Evolutionary conservation across 2,113 vertebrate genomes (phyloP).

Genomic region (Podocnemis expansa): DNA sequence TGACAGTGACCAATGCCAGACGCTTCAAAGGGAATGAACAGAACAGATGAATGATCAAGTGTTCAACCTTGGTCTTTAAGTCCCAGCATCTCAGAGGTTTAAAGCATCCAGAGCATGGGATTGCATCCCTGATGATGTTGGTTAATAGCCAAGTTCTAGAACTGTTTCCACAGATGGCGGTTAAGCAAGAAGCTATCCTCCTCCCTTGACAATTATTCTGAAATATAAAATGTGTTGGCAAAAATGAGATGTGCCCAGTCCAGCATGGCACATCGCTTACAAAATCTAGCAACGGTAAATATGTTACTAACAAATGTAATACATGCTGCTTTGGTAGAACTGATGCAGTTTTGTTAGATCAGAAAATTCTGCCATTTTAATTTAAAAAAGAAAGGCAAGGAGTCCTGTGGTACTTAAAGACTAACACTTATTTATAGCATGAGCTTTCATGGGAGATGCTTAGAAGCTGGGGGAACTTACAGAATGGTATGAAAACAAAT

Average conservation of each 20-base stretch:
- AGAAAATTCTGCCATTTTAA: background rate
- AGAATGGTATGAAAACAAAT: no score
- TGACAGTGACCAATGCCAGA: no score
- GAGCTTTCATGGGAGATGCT: no score
- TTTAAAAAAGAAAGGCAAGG: no score
- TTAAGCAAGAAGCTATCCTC: background rate
- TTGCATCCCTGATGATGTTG: background rate
- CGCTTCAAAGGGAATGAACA: background rate
- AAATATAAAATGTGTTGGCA: background rate
- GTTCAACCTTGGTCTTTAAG: background rate
- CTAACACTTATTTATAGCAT: no score
- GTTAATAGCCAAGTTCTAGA: background rate
- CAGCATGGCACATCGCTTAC: accelerated
- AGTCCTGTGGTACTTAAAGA: no score
- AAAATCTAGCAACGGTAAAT: background rate
- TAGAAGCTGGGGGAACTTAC: no score
- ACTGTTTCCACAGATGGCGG: accelerated
- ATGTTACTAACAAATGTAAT: conserved; percentile 17
- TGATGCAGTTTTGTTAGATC: background rate
- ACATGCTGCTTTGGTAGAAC: conserved; percentile 47
- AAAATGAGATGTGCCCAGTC: background rate
- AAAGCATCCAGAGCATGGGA: background rate
- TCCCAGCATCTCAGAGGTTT: background rate
- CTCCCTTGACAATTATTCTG: background rate
- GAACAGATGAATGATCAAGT: background rate